These are phyloP conservation scores for Ecdyonurus torrentis DNA, from an alignment of 2,888 invertebrate genomes.

Conservation along the genomic window DNA sequence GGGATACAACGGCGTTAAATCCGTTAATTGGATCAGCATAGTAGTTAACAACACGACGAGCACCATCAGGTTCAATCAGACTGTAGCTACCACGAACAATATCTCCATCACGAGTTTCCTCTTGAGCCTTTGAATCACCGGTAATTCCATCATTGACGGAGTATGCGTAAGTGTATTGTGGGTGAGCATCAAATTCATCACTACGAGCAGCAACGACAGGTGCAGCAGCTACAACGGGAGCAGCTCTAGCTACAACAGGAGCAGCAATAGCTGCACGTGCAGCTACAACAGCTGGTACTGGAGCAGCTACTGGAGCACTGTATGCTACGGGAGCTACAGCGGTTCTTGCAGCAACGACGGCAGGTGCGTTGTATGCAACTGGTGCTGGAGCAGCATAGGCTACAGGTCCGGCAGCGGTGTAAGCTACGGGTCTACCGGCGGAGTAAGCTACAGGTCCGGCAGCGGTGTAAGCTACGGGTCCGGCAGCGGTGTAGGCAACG, in stretches of 20 bases:
- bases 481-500: constrained; percentile 9
- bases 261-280: constrained; percentile 11
- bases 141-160: constrained; percentile 17
- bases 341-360: constrained; percentile 6
- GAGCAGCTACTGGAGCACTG: constrained; percentile 1
- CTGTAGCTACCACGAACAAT: constrained; percentile 23
- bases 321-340: neutral
- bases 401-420: constrained; percentile 9
- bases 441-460: constrained; percentile 7
- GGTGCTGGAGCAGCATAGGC: neutral
- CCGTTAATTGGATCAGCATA: constrained; percentile 24
- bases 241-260: constrained; percentile 5
- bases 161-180: constrained; percentile 16
- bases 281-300: constrained; percentile 7
- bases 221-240: constrained; percentile 8
- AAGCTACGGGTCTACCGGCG: constrained; percentile 8
- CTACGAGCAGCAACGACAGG: constrained; percentile 13
- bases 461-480: constrained; percentile 9
- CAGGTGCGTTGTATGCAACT: constrained; percentile 4
- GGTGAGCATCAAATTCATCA: constrained; percentile 14
- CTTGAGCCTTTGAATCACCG: constrained; percentile 21
- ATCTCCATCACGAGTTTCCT: constrained; percentile 21
- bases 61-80: constrained; percentile 21
- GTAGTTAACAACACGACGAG: constrained; percentile 23
- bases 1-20: constrained; percentile 22